Base-by-base conservation (phyloP, 2,888 invertebrate species). In the Drosophila melanosoma region DNA sequence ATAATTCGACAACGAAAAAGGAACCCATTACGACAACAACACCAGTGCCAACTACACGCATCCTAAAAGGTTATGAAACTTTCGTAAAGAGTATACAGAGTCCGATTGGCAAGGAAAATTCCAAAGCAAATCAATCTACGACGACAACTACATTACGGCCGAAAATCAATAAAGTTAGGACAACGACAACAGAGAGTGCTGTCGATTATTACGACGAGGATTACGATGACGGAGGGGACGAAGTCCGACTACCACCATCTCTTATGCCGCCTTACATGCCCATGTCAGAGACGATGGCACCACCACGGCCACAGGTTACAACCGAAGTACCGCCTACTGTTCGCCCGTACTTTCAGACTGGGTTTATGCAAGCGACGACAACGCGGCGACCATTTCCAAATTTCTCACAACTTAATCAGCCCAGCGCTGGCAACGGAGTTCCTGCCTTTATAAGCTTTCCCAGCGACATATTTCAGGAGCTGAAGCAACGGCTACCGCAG, bases 191-290 rank as follows among this genome's bases (percentile, higher is more conserved):
- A 1, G 58, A 74, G 0, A 72, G 74, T 17, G 74, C 81, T 49
- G 69, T 79, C n/a, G 91, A 92, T 8, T 91, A 92, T 67, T 90
- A 91, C 40, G 92, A 93, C 17, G 91, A 92, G 52, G 92, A 92
- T 7, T 92, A 93, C 40, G 91, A 84, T 42, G 84, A 89, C 62
- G 79, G 67, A 6, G 74, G 94, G 63, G 94, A 94, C 74, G 94
- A 94, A 87, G 94, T 94, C 76, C 94, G 94, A 67, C 93, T 94
- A 76, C 95, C 95, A 59, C 94, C 94, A 36, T 94, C 95, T 0
- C 94, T 89, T 53, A 93, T 95, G 91, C 94, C 95, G 3, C 94
- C 94, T 65, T 95, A 95, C 70, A 95, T 95, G 95, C 95, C 95
- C 4, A 95, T 94, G 91, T 94, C 95, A 4, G 95, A 95, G 92